phyloP scores from a whole-genome alignment of 2,797 vertebrate genomes.

The Myripristis jacobus region DNA sequence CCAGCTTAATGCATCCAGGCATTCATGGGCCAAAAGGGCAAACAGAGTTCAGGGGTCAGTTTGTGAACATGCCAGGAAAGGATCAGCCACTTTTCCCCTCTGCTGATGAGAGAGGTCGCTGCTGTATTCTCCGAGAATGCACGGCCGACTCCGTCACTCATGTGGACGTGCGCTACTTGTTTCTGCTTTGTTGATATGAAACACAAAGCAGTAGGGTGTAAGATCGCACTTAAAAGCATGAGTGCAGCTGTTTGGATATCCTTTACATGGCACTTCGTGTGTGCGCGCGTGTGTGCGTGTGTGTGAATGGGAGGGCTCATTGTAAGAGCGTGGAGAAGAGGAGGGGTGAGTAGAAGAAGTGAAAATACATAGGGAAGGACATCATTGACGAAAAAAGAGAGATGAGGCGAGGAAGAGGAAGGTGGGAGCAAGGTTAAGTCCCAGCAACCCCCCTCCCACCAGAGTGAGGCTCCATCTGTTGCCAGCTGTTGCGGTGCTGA shows the following conservation, averaged over 20 bases:
- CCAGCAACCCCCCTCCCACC: conserved; percentile 52
- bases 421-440: conserved; percentile 73
- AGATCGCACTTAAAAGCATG: conserved; percentile 50
- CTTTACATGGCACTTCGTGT: conserved; percentile 15
- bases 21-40: conserved; percentile 46
- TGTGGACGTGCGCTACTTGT: conserved; percentile 33
- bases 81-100: conserved; percentile 28
- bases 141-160: conserved; percentile 52
- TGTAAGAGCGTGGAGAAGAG: conserved; percentile 29
- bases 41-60: conserved; percentile 65
- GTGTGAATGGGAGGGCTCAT: conserved; percentile 33
- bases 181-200: conserved; percentile 53
- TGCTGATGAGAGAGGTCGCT: not conserved
- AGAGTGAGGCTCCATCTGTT: conserved; percentile 68
- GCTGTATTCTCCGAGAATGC: conserved; percentile 33
- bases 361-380: conserved; percentile 27
- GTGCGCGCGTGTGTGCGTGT: conserved; percentile 7
- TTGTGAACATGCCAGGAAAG: conserved; percentile 50
- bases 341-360: conserved; percentile 20
- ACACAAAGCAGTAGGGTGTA: conserved; percentile 24
- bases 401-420: conserved; percentile 40
- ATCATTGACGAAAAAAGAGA: conserved; percentile 16
- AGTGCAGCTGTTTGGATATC: conserved; percentile 33
- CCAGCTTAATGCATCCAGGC: conserved; percentile 49
- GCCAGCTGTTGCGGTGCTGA: conserved; percentile 70